Evolutionary conservation across 2,888 invertebrate genomes (phyloP).

Genomic region (Pardosa pseudoannulata): DNA sequence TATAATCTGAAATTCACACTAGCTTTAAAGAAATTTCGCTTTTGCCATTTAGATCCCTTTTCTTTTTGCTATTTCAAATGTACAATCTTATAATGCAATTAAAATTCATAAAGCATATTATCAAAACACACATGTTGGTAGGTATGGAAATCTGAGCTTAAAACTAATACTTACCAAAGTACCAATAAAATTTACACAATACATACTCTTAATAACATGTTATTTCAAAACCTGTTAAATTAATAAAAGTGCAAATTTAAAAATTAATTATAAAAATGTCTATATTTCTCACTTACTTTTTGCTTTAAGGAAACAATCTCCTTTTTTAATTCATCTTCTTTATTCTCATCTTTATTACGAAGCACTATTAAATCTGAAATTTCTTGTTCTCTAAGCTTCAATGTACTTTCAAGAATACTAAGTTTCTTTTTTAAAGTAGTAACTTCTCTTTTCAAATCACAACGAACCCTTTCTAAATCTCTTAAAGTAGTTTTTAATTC

Average conservation of each 20-base stretch:
- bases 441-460: conserved; percentile 85
- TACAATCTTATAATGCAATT: no score
- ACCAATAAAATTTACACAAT: no score
- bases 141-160: no score
- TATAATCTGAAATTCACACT: no score
- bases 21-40: no score
- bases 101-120: no score
- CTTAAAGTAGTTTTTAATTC: conserved; percentile 84
- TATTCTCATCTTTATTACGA: conserved; percentile 78
- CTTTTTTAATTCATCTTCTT: conserved; percentile 78
- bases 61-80: no score
- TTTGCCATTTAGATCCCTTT: no score
- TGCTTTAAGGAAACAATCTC: conserved; percentile 78
- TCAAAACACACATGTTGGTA: no score
- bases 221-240: no score
- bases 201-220: no score
- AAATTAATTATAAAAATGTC: neutral
- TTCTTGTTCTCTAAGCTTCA: conserved; percentile 79
- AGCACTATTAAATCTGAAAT: conserved; percentile 77
- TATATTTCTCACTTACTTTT: conserved; percentile 75
- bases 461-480: conserved; percentile 85
- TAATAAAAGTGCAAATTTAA: neutral
- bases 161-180: no score
- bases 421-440: conserved; percentile 78
- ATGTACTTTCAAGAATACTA: conserved; percentile 82